These are phyloP conservation scores for Cottoperca gobio DNA, from an alignment of 2,797 vertebrate species.

Conservation along the genomic window DNA sequence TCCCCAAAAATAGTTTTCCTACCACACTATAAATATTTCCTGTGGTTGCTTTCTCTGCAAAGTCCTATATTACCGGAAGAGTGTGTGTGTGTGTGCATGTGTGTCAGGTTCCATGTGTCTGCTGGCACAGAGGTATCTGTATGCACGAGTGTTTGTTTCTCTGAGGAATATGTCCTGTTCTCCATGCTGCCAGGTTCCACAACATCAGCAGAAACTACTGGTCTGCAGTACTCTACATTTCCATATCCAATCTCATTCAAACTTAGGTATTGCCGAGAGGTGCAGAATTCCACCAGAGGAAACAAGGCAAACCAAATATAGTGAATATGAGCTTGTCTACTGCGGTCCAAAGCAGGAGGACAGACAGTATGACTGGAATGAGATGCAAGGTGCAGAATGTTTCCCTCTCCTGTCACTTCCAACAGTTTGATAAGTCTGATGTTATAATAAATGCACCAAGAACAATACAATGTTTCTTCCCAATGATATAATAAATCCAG, in stretches of 20 bases:
- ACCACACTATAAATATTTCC: neutral
- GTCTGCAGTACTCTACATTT: constrained; percentile 66
- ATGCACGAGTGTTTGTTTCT: constrained; percentile 52
- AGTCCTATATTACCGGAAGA: constrained; percentile 14
- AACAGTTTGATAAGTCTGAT: constrained; percentile 22
- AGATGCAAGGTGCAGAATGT: constrained; percentile 39
- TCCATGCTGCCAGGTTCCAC: constrained; percentile 58
- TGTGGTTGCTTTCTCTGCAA: constrained; percentile 9
- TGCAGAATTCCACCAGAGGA: constrained; percentile 65
- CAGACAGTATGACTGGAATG: too few species aligned
- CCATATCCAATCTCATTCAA: constrained; percentile 78
- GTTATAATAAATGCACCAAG: constrained; percentile 32
- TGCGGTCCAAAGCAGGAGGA: neutral
- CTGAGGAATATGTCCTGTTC: constrained; percentile 59
- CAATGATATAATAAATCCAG: constrained; percentile 32
- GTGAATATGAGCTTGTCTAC: constrained; percentile 51
- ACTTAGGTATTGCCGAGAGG: constrained; percentile 53
- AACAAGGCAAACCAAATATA: constrained; percentile 59
- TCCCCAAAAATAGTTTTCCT: neutral
- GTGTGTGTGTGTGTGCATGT: neutral
- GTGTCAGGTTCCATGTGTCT: constrained; percentile 51
- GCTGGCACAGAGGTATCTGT: constrained; percentile 51
- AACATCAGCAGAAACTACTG: constrained; percentile 75
- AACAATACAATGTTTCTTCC: constrained; percentile 37
- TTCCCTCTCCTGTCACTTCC: constrained; percentile 24